A percentile compares a stretch with the other conserved stretches of the same genome.
These are phyloP conservation scores for Nibea albiflora DNA, from an alignment of 2,113 vertebrate genomes.

Conservation along the genomic window DNA sequence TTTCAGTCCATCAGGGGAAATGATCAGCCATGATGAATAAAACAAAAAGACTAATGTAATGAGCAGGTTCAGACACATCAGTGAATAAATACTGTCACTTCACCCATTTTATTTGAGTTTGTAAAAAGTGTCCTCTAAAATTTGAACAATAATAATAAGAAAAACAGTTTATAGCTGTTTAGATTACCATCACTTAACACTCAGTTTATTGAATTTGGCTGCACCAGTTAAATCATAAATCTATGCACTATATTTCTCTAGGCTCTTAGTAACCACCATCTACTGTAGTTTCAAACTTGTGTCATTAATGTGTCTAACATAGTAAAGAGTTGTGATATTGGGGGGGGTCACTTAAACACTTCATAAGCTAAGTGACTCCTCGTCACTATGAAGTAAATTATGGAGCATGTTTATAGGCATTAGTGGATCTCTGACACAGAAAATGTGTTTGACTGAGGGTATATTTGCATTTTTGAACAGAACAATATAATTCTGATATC, in stretches of 20 bases:
- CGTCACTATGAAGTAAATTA: not conserved
- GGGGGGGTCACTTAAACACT: not conserved
- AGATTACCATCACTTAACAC: not conserved
- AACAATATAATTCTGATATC: not conserved
- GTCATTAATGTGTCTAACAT: no score
- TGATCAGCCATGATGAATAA: conserved; percentile 68
- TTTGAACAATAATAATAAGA: no score
- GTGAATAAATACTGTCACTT: conserved; percentile 34
- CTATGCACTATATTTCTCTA: not conserved
- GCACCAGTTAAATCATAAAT: not conserved
- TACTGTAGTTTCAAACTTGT: not conserved
- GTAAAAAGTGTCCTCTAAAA: no score
- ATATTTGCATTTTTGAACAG: not conserved
- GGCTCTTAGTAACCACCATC: not conserved
- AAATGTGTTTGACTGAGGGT: not conserved
- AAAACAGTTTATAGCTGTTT: not conserved
- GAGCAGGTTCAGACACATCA: conserved; percentile 44
- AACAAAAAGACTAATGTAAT: conserved; percentile 69
- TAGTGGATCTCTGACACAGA: not conserved
- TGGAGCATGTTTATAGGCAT: not conserved
- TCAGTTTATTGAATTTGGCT: not conserved
- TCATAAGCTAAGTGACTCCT: no score
- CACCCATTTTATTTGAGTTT: no score
- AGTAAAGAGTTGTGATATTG: no score
- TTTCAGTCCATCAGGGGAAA: conserved; percentile 71